Conservation (phyloP, 2,113 vertebrate species). For the Oophaga pumilio region DNA sequence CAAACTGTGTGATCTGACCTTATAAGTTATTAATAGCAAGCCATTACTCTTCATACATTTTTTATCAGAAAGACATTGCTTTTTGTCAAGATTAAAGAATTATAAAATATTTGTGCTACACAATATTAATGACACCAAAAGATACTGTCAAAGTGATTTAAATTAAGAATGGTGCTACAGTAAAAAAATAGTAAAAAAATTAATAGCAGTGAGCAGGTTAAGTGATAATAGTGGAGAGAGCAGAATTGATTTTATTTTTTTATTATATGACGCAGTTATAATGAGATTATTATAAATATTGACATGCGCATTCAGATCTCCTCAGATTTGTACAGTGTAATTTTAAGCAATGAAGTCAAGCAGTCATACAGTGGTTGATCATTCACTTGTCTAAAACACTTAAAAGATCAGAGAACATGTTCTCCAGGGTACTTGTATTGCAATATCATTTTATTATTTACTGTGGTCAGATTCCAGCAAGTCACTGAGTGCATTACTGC, state of each 20-base stretch:
- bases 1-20: constrained; percentile 83
- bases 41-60: constrained; percentile 96
- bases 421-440: neutral
- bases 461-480: constrained; percentile 50
- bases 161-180: constrained; percentile 74
- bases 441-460: constrained; percentile 46
- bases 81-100: constrained; percentile 92
- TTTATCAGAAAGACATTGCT: constrained; percentile 90
- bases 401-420: neutral
- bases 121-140: constrained; percentile 86
- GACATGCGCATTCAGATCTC: neutral
- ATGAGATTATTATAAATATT: neutral
- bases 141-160: constrained; percentile 84
- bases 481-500: constrained; percentile 44
- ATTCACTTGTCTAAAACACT: neutral
- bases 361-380: constrained; percentile 14
- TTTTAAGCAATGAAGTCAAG: constrained; percentile 8
- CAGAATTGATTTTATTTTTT: neutral
- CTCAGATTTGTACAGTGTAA: neutral
- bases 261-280: neutral
- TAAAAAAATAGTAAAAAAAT: constrained; percentile 77
- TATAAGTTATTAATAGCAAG: constrained; percentile 96
- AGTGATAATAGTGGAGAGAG: constrained; percentile 49
- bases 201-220: constrained; percentile 78
- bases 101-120: constrained; percentile 95